Base-by-base conservation (phyloP, 2,888 invertebrate species). In the Amaurobius ferox region DNA sequence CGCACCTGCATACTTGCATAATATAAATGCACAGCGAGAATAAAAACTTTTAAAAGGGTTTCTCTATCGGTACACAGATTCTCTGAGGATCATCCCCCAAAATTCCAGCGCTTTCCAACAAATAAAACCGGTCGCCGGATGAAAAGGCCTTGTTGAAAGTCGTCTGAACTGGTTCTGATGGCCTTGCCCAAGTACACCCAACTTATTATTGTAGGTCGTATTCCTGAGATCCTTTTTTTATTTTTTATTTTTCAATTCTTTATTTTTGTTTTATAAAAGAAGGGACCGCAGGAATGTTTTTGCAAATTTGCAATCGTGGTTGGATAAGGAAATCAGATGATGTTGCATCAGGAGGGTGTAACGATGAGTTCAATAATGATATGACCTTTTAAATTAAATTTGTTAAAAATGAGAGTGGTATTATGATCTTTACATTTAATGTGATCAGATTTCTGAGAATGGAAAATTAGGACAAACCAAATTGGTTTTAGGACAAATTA, bases 131-230 rank as follows among this genome's bases (percentile, higher is more conserved):
- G 73, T 80, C 68, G 35, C 3, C 30, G 61, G n/a, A 16, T 23
- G 70, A 68, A 68, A 70, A 64, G 74, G 40, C 62, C 81, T 81
- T 81, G 81, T 55, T 81, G 55, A 55, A 23, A 55, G 55, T 55
- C 55, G 16, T 23, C 55, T 23, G 55, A 55, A 55, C 55, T n/a
- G 77, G 77, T 83, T 80, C 23, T 28, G 1, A 40, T 85, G 83
- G 83, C 83, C 83, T 85, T 85, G 83, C 55, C 71, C 83, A 85
- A 85, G 83, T 85, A 85, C 83, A 72, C 71, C 77, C 77, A 72
- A 72, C 83, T 48, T 48, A 68, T 78, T 77, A 40, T 67, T 79
- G 44, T 72, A 39, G 83, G 71, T 72, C 72, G 83, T 77, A 66
- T 64, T 77, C 77, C 32, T 32, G n/a, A 29, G 5, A 66, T 19